Conservation (phyloP, 1,140 invertebrate species). For the Berghia stephanieae region DNA sequence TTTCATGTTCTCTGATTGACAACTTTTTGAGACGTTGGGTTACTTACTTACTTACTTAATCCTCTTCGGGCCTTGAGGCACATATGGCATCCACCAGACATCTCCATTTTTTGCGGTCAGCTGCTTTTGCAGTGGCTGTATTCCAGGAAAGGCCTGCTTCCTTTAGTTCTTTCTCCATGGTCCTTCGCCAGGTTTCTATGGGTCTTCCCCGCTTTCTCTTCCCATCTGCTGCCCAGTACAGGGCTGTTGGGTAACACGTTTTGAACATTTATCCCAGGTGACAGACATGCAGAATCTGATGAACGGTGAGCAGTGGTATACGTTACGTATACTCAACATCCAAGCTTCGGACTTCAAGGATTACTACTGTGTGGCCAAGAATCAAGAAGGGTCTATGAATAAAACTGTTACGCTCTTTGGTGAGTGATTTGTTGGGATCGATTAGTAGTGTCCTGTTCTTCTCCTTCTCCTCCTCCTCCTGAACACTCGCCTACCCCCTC, state of each 20-base stretch:
- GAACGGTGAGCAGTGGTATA: constrained; percentile 52
- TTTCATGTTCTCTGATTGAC: no score
- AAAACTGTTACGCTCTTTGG: neutral
- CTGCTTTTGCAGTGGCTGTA: no score
- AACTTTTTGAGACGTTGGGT: no score
- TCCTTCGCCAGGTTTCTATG: neutral
- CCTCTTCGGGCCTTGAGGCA: no score
- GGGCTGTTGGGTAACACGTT: neutral
- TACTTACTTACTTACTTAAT: no score
- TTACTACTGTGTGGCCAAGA: constrained; percentile 27
- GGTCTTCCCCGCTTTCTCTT: neutral
- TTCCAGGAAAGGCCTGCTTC: no score
- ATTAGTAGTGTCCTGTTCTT: neutral
- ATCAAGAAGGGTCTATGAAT: neutral
- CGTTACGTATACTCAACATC: constrained; percentile 29
- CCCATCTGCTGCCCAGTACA: no score
- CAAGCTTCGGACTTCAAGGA: constrained; percentile 23
- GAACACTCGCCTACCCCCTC: neutral
- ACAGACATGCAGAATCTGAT: constrained; percentile 47
- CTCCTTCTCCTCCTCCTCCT: neutral
- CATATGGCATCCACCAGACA: no score
- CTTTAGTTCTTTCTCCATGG: neutral
- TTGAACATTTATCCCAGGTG: constrained; percentile 27
- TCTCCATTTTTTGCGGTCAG: no score
- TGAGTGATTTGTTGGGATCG: neutral